Percentiles rank a stretch among this genome's conserved stretches.
phyloP scores from a whole-genome alignment of 92 coral and sea anemone genomes.

The Epizoanthus fatuus region DNA sequence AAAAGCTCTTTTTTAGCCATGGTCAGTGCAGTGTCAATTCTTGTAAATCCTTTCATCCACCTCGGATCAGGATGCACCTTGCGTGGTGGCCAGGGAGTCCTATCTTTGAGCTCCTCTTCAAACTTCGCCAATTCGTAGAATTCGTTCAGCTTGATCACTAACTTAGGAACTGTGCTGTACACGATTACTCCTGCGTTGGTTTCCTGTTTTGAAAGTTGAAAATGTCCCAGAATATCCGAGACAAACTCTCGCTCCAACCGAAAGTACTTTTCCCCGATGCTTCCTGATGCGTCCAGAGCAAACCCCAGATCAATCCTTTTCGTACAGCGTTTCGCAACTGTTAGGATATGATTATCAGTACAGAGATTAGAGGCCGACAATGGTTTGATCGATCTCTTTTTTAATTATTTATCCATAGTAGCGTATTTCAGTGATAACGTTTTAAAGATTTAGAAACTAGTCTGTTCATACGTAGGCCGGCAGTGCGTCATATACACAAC shows the following conservation, averaged over 20 bases:
- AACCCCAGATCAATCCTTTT: constrained; percentile 37
- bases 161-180: constrained; percentile 27
- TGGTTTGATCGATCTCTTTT: too few species aligned
- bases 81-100: constrained; percentile 10
- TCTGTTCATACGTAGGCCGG: too few species aligned
- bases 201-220: constrained; percentile 11
- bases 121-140: constrained; percentile 16
- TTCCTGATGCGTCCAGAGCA: constrained; percentile 38
- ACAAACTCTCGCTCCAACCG: constrained; percentile 8
- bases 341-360: not conserved
- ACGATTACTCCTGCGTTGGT: constrained; percentile 36
- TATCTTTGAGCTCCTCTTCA: not conserved
- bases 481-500: too few species aligned
- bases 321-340: constrained; percentile 4
- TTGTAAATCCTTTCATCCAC: constrained; percentile 20
- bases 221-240: constrained; percentile 9
- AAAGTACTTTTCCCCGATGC: not conserved
- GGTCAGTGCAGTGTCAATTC: constrained; percentile 32
- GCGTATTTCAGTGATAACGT: too few species aligned
- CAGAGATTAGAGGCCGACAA: too few species aligned
- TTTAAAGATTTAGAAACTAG: too few species aligned
- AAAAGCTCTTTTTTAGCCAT: not conserved
- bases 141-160: constrained; percentile 21
- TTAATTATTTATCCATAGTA: too few species aligned
- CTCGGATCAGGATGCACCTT: not conserved